These are phyloP conservation scores for Halcyon malimbica DNA, from an alignment of 2,113 vertebrate genomes.

Conservation along the genomic window DNA sequence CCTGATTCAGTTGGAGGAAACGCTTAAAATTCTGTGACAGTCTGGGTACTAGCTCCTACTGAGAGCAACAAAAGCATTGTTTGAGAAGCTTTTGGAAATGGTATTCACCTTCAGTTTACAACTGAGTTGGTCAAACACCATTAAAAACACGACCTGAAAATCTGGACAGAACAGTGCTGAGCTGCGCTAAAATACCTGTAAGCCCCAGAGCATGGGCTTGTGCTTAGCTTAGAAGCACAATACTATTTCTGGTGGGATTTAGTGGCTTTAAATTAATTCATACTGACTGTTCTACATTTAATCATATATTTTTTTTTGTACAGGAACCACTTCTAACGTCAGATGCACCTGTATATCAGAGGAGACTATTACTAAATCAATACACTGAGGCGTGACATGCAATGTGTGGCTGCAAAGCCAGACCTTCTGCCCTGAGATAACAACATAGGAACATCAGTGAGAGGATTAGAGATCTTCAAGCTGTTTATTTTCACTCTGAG, in stretches of 20 bases:
- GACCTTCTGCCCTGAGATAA: slow-evolving; percentile 6
- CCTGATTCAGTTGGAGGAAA: not conserved
- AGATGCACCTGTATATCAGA: not conserved
- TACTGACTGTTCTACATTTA: not conserved
- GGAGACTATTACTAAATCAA: not conserved
- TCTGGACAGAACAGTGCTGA: not conserved
- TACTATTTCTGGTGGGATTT: not conserved
- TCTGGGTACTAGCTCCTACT: not conserved
- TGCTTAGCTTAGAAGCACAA: not conserved
- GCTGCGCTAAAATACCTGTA: not conserved
- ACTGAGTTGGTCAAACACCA: not conserved
- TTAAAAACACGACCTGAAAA: not conserved
- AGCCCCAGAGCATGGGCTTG: not conserved
- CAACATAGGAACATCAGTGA: rapidly evolving
- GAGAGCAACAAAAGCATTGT: not conserved
- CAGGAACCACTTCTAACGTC: not conserved
- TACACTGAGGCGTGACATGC: not conserved
- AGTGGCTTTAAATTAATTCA: not conserved
- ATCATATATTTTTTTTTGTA: not conserved
- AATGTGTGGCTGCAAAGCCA: not conserved
- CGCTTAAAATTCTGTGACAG: not conserved
- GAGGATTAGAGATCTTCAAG: not conserved
- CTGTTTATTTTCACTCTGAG: not conserved
- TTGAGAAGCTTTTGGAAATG: not conserved
- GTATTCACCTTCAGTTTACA: not conserved